These are phyloP conservation scores for Solea senegalensis DNA, from an alignment of 2,113 vertebrate genomes.

Conservation along the genomic window DNA sequence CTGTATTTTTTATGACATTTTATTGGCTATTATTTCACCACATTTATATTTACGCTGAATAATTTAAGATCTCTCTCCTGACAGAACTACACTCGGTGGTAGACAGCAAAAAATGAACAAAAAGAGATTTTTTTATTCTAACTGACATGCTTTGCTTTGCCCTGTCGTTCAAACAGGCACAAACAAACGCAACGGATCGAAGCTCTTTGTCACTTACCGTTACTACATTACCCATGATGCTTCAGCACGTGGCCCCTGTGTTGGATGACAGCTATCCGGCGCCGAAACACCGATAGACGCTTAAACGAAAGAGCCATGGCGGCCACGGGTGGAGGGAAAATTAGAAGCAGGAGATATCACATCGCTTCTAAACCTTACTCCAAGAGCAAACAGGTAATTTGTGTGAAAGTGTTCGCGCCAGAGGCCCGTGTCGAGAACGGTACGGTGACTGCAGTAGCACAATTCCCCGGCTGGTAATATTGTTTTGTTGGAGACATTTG, in stretches of 20 bases:
- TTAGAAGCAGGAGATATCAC: slow-evolving; percentile 87
- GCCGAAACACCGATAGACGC: slow-evolving; percentile 75
- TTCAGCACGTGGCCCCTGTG: slow-evolving; percentile 40
- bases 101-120: too few species aligned
- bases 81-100: too few species aligned
- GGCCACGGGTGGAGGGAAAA: slow-evolving; percentile 89
- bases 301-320: slow-evolving; percentile 82
- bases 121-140: too few species aligned
- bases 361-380: slow-evolving; percentile 87
- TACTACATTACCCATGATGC: slow-evolving; percentile 78
- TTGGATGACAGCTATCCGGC: slow-evolving; percentile 83
- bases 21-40: too few species aligned
- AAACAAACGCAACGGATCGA: too few species aligned
- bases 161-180: too few species aligned
- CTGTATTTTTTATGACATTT: too few species aligned
- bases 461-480: slow-evolving; percentile 49
- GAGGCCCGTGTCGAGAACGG: background rate
- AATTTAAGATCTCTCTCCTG: too few species aligned
- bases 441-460: background rate
- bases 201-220: slow-evolving; percentile 35
- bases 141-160: too few species aligned
- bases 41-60: too few species aligned
- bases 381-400: slow-evolving; percentile 86
- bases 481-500: slow-evolving; percentile 77
- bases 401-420: background rate